A percentile compares a stretch with the other conserved stretches of the same genome.
Conservation (phyloP, 2,797 vertebrate genomes). For the Toxotes lorentzi region DNA sequence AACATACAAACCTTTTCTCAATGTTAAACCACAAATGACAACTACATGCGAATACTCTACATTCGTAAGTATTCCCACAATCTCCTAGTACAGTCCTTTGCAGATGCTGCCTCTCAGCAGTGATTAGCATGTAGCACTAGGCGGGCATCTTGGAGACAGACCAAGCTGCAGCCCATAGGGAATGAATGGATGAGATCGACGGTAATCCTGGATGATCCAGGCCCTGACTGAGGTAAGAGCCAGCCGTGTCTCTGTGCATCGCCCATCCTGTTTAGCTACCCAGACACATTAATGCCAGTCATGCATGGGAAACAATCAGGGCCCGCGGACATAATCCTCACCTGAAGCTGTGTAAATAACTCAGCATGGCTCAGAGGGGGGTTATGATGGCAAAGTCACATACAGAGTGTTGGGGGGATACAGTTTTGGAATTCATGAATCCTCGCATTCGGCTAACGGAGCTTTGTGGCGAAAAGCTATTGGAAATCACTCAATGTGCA, state of each 20-base stretch:
- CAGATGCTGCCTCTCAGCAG: slow-evolving; percentile 54
- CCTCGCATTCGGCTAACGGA: slow-evolving; percentile 10
- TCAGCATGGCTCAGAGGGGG: slow-evolving; percentile 51
- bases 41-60: not conserved
- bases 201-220: slow-evolving; percentile 78
- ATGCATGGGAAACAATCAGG: slow-evolving; percentile 76
- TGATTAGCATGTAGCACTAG: slow-evolving; percentile 64
- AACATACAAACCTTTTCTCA: not conserved
- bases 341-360: slow-evolving; percentile 75
- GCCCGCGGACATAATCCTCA: slow-evolving; percentile 68
- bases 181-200: slow-evolving; percentile 68
- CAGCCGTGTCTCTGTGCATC: slow-evolving; percentile 63
- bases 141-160: slow-evolving; percentile 57
- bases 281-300: slow-evolving; percentile 75
- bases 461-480: slow-evolving; percentile 45
- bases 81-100: slow-evolving; percentile 26
- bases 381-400: slow-evolving; percentile 54
- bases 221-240: slow-evolving; percentile 74
- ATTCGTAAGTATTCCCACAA: slow-evolving; percentile 13
- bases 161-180: slow-evolving; percentile 53
- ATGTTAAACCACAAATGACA: not conserved
- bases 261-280: slow-evolving; percentile 67
- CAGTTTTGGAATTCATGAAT: slow-evolving; percentile 56
- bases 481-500: slow-evolving; percentile 48
- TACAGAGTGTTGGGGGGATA: slow-evolving; percentile 39